Percentiles rank a stretch among this genome's conserved stretches.
Conservation (phyloP, 2,797 vertebrate species). For the Mallotus villosus region DNA sequence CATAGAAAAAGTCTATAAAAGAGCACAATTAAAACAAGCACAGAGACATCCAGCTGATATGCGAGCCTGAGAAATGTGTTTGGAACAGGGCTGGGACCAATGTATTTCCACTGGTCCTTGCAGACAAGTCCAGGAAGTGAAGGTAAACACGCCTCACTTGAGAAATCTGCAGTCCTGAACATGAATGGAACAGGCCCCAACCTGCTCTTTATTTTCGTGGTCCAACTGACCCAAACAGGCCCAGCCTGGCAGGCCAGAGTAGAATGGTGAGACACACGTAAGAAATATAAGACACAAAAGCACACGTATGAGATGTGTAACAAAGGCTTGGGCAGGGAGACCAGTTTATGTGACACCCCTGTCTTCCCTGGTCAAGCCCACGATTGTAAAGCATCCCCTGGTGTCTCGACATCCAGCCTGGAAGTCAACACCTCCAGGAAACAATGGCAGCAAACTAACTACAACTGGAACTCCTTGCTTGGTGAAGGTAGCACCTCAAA, state of each 20-base stretch:
- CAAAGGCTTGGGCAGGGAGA: constrained; percentile 26
- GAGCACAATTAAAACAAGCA: constrained; percentile 58
- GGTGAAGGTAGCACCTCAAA: not conserved
- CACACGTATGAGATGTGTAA: constrained; percentile 14
- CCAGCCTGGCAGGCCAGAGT: constrained; percentile 21
- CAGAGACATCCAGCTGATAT: constrained; percentile 57
- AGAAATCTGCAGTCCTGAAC: constrained; percentile 25
- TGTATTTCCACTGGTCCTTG: constrained; percentile 3
- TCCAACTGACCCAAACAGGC: constrained; percentile 41
- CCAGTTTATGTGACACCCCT: not conserved
- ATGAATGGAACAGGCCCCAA: constrained; percentile 49
- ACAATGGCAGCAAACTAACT: not conserved
- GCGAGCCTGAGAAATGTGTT: constrained; percentile 72
- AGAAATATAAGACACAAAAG: constrained; percentile 15
- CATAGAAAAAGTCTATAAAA: constrained; percentile 80
- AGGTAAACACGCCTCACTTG: constrained; percentile 49
- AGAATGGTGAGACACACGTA: not conserved
- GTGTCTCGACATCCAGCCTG: not conserved
- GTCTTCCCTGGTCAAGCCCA: not conserved
- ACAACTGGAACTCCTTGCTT: not conserved
- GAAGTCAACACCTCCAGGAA: not conserved
- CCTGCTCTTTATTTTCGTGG: constrained; percentile 46
- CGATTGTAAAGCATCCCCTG: not conserved
- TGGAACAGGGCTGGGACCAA: constrained; percentile 46
- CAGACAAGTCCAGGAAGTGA: not conserved